Base-by-base conservation (phyloP, 2,113 vertebrate species). In the Fukomys damarensis region DNA sequence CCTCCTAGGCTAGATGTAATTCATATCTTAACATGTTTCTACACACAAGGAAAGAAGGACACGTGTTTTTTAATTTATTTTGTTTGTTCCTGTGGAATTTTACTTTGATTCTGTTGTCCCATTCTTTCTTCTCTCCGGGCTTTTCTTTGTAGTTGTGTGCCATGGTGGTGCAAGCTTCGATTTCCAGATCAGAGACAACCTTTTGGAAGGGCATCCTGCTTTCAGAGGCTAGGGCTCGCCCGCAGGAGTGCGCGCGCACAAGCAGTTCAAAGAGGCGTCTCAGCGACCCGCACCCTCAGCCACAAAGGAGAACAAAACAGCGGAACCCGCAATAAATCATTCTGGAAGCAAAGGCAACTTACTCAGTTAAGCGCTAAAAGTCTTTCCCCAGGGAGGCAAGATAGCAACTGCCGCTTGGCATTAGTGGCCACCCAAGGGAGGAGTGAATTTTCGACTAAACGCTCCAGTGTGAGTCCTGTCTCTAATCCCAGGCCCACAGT, bases 161-260 rank as follows among this genome's bases (percentile, higher is more conserved):
- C 80, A 58, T 96, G 95, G 86, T 91, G 83, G 83, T 49, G n/a
- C 93, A 96, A 80, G 56, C 70, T 94, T 85, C 7, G 4, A 94
- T 43, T 87, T 52, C 65, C 74, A 88, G 88, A 16, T 35, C 52
- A 0, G 4, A 92, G 70, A 87, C 70, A 80, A 95, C 56, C 79
- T 84, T 96, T 91, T 65, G 63, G 66, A 94, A 96, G 82, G 91
- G 52, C 46, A 79, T 54, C n/a, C 5, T 0, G 7, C 12, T 85
- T 19, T 0, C 82, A 74, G 35, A 86, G 16, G 63, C 56, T 0
- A 74, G 32, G 61, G 35, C n/a, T 8, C 20, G 32, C 91, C 89
- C 43, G 12, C 72, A 43, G 43, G 68, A 19, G 4, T 38, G 46
- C 30, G 30, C 68, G 30, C 61, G 19, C 94, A 70, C 86, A 43